Percentiles rank a stretch among this genome's conserved stretches.
phyloP scores from a whole-genome alignment of 2,888 invertebrate genomes.

The Ormyrus pomaceus region DNA sequence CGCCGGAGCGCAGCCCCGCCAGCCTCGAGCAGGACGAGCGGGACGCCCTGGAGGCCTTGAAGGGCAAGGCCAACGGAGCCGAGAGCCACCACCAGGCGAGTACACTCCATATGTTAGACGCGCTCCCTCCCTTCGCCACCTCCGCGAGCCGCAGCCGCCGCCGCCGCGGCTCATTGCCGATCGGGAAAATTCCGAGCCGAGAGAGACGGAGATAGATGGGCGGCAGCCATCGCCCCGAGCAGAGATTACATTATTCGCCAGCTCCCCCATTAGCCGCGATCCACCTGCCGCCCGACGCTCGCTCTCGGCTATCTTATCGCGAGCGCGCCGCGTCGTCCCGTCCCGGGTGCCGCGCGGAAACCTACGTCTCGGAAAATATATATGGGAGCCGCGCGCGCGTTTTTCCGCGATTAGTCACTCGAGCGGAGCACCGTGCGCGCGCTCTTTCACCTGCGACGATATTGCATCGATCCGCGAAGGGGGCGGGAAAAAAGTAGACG shows the following conservation, averaged over 20 bases:
- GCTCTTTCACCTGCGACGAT: no score
- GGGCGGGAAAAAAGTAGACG: no score
- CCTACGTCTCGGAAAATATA: background rate
- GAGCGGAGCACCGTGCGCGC: no score
- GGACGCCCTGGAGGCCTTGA: conserved; percentile 57
- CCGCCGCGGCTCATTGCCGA: background rate
- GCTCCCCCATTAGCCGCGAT: conserved; percentile 8
- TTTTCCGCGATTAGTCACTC: background rate
- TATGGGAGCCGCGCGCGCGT: background rate
- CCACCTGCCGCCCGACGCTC: background rate
- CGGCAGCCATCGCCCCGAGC: conserved; percentile 33
- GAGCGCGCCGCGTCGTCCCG: background rate
- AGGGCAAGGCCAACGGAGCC: conserved; percentile 8
- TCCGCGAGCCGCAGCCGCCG: background rate
- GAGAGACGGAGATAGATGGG: conserved; percentile 4
- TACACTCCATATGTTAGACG: no score
- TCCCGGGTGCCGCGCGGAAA: no score
- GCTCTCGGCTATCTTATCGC: background rate
- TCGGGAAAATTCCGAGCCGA: conserved; percentile 17
- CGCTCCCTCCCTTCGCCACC: background rate
- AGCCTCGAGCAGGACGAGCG: conserved; percentile 67
- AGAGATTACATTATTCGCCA: conserved; percentile 14
- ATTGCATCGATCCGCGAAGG: no score
- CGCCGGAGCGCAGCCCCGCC: conserved; percentile 72
- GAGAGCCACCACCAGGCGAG: background rate